These are phyloP conservation scores for Bungarus multicinctus DNA, from an alignment of 2,113 vertebrate species.

Conservation along the genomic window DNA sequence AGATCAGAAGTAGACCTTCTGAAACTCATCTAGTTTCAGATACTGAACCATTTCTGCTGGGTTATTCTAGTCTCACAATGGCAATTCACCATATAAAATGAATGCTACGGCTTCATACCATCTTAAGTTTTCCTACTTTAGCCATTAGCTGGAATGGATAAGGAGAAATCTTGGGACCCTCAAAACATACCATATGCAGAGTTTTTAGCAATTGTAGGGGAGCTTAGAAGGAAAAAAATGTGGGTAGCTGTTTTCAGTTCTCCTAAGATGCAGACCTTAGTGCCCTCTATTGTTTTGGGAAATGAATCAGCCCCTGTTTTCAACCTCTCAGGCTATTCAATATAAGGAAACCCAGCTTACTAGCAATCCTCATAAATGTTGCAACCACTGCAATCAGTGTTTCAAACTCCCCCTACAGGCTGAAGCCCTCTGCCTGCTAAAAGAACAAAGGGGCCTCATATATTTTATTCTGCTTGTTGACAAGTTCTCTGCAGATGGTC, in stretches of 20 bases:
- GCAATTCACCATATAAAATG: background rate
- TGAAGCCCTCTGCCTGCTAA: background rate
- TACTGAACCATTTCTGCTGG: background rate
- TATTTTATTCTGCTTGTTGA: slow-evolving; percentile 43
- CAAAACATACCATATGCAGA: background rate
- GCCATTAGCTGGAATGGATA: background rate
- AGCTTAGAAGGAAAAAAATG: background rate
- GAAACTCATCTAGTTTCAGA: background rate
- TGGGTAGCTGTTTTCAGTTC: background rate
- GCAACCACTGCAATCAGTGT: background rate
- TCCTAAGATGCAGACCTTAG: background rate
- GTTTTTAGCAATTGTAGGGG: background rate
- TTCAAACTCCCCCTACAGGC: background rate
- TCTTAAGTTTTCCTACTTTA: background rate
- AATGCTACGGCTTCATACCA: background rate
- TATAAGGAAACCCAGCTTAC: background rate
- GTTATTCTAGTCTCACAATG: background rate
- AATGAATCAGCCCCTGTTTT: background rate
- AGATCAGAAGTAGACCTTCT: background rate
- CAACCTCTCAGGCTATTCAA: background rate
- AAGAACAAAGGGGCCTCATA: slow-evolving; percentile 22
- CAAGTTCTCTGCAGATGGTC: slow-evolving; percentile 35
- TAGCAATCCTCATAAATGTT: slow-evolving; percentile 3
- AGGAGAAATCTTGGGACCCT: background rate
- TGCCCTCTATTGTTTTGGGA: background rate